phyloP scores from a whole-genome alignment of 2,888 invertebrate genomes.

The Drosophila peninsularis region DNA sequence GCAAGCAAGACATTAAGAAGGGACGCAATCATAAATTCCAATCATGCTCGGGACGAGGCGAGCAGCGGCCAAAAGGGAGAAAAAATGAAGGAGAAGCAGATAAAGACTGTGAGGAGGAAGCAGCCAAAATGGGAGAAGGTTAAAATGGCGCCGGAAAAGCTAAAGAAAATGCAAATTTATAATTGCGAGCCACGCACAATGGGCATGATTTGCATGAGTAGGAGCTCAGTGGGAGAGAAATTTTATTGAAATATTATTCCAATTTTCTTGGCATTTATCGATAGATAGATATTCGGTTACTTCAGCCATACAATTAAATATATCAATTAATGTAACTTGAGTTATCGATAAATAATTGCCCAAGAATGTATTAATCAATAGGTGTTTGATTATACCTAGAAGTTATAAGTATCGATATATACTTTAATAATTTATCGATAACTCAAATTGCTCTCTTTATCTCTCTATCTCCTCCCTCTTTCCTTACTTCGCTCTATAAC shows the following conservation, averaged over 20 bases:
- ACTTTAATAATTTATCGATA: neutral
- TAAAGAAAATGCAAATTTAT: slow-evolving; percentile 42
- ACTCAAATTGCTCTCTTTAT: too few relatives aligned
- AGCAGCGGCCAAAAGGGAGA: neutral
- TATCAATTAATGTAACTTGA: neutral
- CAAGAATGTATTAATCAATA: neutral
- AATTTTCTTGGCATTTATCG: too few relatives aligned
- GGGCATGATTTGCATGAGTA: neutral
- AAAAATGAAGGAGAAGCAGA: neutral
- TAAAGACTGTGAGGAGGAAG: neutral
- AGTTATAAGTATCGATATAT: too few relatives aligned
- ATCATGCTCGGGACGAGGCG: neutral
- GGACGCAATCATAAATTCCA: slow-evolving; percentile 48
- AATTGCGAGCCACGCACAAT: slow-evolving; percentile 31
- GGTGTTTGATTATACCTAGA: too few relatives aligned
- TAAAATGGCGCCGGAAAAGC: slow-evolving; percentile 17
- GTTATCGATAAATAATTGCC: neutral
- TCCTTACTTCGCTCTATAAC: too few relatives aligned
- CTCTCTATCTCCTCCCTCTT: neutral
- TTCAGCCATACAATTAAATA: neutral
- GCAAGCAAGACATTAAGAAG: slow-evolving; percentile 39
- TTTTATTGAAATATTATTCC: neutral
- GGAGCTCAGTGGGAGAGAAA: neutral
- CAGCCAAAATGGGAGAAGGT: neutral
- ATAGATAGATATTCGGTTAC: neutral